Conservation (phyloP, 2,888 invertebrate species). For the Drosophila lacicola region DNA sequence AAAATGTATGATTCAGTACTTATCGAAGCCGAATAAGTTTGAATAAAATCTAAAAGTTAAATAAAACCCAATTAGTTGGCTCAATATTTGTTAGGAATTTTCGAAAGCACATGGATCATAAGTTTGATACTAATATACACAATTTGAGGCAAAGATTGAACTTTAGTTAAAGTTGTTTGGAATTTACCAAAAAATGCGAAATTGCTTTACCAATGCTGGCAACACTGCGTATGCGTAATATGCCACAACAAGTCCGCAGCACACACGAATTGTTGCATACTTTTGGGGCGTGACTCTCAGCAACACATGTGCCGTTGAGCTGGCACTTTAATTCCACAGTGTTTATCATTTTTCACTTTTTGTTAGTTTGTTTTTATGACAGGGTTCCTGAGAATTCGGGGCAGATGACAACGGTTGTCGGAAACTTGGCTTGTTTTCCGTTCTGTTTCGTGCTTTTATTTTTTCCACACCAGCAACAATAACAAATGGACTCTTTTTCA, state of each 20-base stretch:
- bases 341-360: slow-evolving; percentile 9
- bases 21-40: not conserved
- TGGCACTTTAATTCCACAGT: slow-evolving; percentile 16
- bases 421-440: slow-evolving; percentile 59
- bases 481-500: slow-evolving; percentile 65
- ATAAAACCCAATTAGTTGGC: slow-evolving; percentile 13
- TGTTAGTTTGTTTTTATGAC: slow-evolving; percentile 20
- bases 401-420: slow-evolving; percentile 63
- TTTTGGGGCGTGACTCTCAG: slow-evolving; percentile 27
- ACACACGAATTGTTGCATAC: slow-evolving; percentile 41
- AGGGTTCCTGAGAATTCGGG: slow-evolving; percentile 27
- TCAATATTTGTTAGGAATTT: slow-evolving; percentile 20
- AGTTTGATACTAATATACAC: not conserved
- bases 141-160: not conserved
- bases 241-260: not conserved
- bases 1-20: slow-evolving; percentile 10
- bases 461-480: slow-evolving; percentile 22
- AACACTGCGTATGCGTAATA: slow-evolving; percentile 32
- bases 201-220: not conserved
- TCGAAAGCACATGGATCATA: not conserved
- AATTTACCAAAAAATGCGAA: not conserved
- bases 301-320: slow-evolving; percentile 9
- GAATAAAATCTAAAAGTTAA: slow-evolving; percentile 14
- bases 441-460: slow-evolving; percentile 7
- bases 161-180: not conserved